Base-by-base conservation (phyloP, 2,113 vertebrate species). In the Speoplatyrhinus poulsoni region DNA sequence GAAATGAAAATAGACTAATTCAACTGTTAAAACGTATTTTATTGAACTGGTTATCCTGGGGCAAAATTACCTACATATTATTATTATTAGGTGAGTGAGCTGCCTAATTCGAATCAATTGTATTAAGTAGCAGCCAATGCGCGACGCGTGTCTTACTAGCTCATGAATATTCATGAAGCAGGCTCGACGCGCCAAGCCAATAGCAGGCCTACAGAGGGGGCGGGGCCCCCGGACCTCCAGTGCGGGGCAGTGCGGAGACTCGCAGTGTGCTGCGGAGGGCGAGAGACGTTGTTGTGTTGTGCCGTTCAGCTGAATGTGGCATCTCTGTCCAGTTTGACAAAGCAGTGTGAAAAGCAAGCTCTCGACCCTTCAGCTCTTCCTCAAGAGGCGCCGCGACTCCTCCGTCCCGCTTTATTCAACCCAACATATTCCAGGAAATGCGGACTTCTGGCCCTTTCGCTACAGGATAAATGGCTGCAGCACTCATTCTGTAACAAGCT, bases 251-350 rank as follows among this genome's bases (percentile, higher is more conserved):
- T 87, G 89, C 84, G 85, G 79, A 77, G 86, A 82, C 60, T 73
- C 81, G 60, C 83, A 85, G 85, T 69, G 84, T 75, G 73, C 62
- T 65, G 83, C 86, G 83, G 81, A 82, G 88, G 85, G 88, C 88
- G 87, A 87, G 87, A 87, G 82, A 89, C 89, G 87, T 86, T 89
- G 90, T 92, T 88, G 89, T 90, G 89, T 88, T 89, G 89, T 86
- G 87, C 79, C 76, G 85, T 83, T 88, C 90, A 90, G 89, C 90
- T 91, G 91, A 88, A 92, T 70, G 89, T 89, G 90, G 87, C 87
- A 82, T 81, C 83, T 87, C 89, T 60, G 88, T 89, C 88, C 76
- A 82, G 84, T 84, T 83, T 87, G 90, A 92, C 89, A 81, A 84
- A 73, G 56, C 79, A 76, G 78, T 72, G 87, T 90, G 87, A 86